These are phyloP conservation scores for Tetrapedia diversipes DNA, from an alignment of 2,888 invertebrate species.

Conservation along the genomic window DNA sequence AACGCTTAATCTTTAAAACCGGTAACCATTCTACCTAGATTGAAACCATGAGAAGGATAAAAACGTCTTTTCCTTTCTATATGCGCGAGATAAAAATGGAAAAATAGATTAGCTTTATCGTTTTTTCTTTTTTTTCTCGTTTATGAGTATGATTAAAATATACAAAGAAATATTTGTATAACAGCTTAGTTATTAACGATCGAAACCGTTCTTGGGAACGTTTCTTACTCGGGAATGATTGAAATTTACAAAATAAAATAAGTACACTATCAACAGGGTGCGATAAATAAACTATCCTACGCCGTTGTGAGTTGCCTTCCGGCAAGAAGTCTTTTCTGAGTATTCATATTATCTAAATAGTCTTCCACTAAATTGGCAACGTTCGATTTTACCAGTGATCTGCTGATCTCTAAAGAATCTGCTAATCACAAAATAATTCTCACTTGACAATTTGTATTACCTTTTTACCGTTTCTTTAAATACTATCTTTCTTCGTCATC, in stretches of 20 bases:
- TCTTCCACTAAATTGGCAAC: neutral
- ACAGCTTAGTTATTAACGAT: neutral
- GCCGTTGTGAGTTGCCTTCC: slow-evolving; percentile 6
- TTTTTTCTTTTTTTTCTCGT: too few species aligned
- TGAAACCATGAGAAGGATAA: neutral
- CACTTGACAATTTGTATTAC: neutral
- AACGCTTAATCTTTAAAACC: neutral
- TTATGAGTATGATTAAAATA: neutral
- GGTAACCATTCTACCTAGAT: neutral
- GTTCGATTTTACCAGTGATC: neutral
- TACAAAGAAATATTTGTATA: neutral
- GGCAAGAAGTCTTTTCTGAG: slow-evolving; percentile 22
- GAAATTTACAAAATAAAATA: slow-evolving; percentile 22
- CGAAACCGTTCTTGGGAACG: neutral
- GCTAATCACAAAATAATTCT: neutral
- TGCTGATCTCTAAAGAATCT: neutral
- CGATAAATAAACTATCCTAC: slow-evolving; percentile 40
- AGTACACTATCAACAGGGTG: slow-evolving; percentile 15
- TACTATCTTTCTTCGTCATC: neutral
- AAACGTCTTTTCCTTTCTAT: neutral
- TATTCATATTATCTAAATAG: slow-evolving; percentile 1
- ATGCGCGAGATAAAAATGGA: too few species aligned
- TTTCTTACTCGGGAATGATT: slow-evolving; percentile 16
- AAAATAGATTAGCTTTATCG: too few species aligned
- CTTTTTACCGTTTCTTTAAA: neutral